These are phyloP conservation scores for Poeciliopsis occidentalis DNA, from an alignment of 2,113 vertebrate species.

Conservation along the genomic window DNA sequence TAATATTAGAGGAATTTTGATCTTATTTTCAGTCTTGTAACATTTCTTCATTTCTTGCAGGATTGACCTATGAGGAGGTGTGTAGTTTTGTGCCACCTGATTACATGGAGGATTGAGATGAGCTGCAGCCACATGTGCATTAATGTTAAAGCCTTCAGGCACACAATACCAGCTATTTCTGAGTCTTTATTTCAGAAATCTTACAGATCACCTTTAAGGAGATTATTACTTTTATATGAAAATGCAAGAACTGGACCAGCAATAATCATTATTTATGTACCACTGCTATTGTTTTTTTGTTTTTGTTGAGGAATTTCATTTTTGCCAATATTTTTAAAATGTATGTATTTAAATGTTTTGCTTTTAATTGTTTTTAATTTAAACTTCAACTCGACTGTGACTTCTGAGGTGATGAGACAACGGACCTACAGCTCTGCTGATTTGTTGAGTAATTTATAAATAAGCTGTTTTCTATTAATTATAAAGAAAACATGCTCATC, in stretches of 20 bases:
- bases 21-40: neutral
- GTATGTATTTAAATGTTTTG: slow-evolving; percentile 33
- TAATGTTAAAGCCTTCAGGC: slow-evolving; percentile 38
- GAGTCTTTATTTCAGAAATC: slow-evolving; percentile 19
- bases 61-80: slow-evolving; percentile 93
- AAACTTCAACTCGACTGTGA: slow-evolving; percentile 71
- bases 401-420: slow-evolving; percentile 54
- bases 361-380: slow-evolving; percentile 10
- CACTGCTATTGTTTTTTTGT: slow-evolving; percentile 36
- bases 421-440: slow-evolving; percentile 66
- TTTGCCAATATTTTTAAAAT: slow-evolving; percentile 46
- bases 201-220: slow-evolving; percentile 19
- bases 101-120: slow-evolving; percentile 88
- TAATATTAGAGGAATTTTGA: neutral
- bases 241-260: slow-evolving; percentile 17
- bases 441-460: slow-evolving; percentile 62
- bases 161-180: slow-evolving; percentile 28
- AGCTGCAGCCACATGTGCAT: slow-evolving; percentile 33
- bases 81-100: slow-evolving; percentile 92
- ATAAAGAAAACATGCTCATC: slow-evolving; percentile 33
- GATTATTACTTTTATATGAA: slow-evolving; percentile 26
- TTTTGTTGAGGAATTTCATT: slow-evolving; percentile 53
- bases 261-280: slow-evolving; percentile 52
- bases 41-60: slow-evolving; percentile 64
- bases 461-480: slow-evolving; percentile 51